A percentile compares a stretch with the other conserved stretches of the same genome.
phyloP scores from a whole-genome alignment of 2,888 invertebrate genomes.

The Pyrrhosoma nymphula region DNA sequence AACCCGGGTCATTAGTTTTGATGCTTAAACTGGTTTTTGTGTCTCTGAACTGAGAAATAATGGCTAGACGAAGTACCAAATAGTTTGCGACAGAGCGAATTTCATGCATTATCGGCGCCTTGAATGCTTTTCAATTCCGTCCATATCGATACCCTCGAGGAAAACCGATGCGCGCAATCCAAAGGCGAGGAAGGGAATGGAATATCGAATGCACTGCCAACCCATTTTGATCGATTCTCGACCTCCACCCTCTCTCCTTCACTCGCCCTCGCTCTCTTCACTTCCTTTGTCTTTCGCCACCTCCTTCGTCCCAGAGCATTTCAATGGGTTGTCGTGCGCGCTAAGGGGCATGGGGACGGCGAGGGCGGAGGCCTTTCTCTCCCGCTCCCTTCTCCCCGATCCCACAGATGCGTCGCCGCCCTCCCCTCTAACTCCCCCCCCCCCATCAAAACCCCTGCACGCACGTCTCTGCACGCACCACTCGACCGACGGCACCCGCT shows the following conservation, averaged over 20 bases:
- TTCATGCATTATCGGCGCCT: no score
- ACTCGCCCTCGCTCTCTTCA: no score
- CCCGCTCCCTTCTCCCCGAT: no score
- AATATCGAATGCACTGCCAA: background rate
- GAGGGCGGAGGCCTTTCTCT: no score
- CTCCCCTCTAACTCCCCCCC: background rate
- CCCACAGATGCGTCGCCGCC: no score
- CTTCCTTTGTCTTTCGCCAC: background rate
- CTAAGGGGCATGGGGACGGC: no score
- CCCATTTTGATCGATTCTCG: conserved; percentile 24
- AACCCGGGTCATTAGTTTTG: no score
- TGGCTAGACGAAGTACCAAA: no score
- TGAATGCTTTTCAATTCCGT: no score
- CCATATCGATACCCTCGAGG: background rate
- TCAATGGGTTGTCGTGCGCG: conserved; percentile 16
- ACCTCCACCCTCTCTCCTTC: background rate
- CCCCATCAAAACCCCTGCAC: background rate
- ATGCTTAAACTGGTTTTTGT: no score
- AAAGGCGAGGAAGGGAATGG: background rate
- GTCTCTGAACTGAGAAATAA: no score
- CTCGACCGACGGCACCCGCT: background rate
- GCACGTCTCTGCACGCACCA: background rate
- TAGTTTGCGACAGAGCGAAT: no score
- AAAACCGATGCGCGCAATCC: background rate
- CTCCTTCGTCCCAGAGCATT: background rate